Evolutionary conservation across 2,113 vertebrate species (phyloP), one percentile per base, ranked within the genome.

Genomic region (Herpetotheres cachinnans): DNA sequence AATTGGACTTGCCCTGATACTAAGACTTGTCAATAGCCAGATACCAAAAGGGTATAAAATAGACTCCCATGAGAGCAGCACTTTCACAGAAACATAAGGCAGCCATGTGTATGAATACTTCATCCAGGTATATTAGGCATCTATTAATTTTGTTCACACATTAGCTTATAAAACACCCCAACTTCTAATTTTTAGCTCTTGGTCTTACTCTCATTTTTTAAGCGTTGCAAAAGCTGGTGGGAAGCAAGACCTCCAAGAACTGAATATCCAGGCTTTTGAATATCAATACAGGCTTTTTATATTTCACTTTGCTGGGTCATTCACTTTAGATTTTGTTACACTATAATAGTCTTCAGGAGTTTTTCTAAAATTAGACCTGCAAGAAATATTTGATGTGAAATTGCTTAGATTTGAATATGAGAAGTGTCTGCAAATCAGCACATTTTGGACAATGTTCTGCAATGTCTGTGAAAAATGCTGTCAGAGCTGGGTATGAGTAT

Each of bases 341-440:
- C 14, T 81, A 24, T 89, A 80, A 85, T 50, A 91, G 55, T 36
- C 50, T 95, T 56, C 15, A 30, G 58, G 49, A 92, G 70, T 90
- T 95, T 87, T 90, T 52, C 90, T 92, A 86, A 94, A 96, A 93
- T 91, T 82, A 96, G 66, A 61, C 61, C 66, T 90, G 30, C 27
- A 82, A 90, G 58, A 90, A 96, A 85, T 85, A 92, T 77, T 88
- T 92, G 62, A 94, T 80, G 58, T 88, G 71, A 96, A 95, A 88
- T 90, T 81, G 67, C 92, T 94, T 90, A 66, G 74, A 88, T 94
- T 94, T 93, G 54, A 94, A 58, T 89, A 82, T 10, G 73, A 79
- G 78, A 89, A 89, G n/a, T 82, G 46, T 47, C 79, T 91, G 67
- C 83, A 95, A 59, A 84, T 95, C 86, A 89, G 86, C 66, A 88